These are phyloP conservation scores for Drosophila sechellia DNA, from an alignment of 1,140 invertebrate genomes.

Conservation along the genomic window DNA sequence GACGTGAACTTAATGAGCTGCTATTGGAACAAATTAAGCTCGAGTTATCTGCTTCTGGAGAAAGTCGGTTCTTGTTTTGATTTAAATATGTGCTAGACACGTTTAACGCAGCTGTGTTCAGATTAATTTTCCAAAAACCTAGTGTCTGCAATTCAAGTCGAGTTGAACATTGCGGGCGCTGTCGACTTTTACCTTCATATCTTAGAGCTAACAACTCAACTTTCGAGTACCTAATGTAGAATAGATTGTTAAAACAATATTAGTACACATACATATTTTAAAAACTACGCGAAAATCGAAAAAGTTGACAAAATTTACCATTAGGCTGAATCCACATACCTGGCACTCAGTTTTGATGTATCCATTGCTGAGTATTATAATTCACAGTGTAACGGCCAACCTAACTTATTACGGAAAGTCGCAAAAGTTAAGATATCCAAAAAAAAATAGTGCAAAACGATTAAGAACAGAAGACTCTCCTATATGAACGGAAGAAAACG, in stretches of 20 bases:
- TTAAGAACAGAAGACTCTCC: neutral
- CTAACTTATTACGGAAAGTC: neutral
- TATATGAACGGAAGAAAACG: neutral
- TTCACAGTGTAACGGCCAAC: neutral
- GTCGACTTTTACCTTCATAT: constrained; percentile 57
- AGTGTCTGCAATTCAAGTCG: constrained; percentile 59
- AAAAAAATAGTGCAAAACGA: neutral
- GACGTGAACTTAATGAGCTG: constrained; percentile 57
- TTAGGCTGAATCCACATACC: neutral
- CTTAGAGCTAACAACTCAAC: constrained; percentile 61
- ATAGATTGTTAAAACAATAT: neutral
- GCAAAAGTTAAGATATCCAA: too few relatives aligned
- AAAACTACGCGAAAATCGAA: too few relatives aligned
- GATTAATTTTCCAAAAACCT: constrained; percentile 66
- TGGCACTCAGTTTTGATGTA: neutral
- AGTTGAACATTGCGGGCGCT: constrained; percentile 61
- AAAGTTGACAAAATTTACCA: too few relatives aligned
- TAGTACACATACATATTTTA: neutral
- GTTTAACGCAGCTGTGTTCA: neutral
- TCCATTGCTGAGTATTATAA: neutral
- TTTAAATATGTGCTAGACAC: constrained; percentile 22
- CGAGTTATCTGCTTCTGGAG: constrained; percentile 56
- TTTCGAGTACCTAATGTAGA: constrained; percentile 54
- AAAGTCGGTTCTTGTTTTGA: constrained; percentile 42
- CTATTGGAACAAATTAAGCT: constrained; percentile 46